Evolutionary conservation across 2,888 invertebrate species (phyloP), one percentile per base, ranked within the genome.

Genomic region (Cantharis flavilabris): DNA sequence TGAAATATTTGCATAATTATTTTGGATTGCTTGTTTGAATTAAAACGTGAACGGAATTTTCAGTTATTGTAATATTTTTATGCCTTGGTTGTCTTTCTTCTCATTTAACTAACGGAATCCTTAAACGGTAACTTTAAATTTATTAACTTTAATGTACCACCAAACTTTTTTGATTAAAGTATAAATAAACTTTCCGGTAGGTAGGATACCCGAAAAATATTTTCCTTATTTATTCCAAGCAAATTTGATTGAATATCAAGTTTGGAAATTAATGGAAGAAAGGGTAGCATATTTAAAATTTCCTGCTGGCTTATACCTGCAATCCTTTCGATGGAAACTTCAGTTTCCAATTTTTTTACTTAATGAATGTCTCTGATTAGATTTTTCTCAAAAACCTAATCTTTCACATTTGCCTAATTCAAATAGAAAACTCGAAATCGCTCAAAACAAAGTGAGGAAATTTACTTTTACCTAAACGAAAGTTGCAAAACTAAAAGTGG

Each of bases 1-100:
- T 20, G 30, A 62, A 64, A 73, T 67, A 73, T 73, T 73, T 73
- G 26, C 72, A 73, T 73, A 73, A 73, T 73, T 73, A 73, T 69
- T 64, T 67, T 20, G 72, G 18, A 65, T 73, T 65, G 62, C 69
- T 73, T 64, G 67, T 73, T 67, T 67, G 18, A 67, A 14, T 26
- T 67, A 67, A 67, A 67, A 67, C 65, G 65, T 67, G 65, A 67
- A 67, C 26, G n/a, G 65, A 67, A 67, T 67, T 67, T 26, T 67
- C 65, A 67, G n/a, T 67, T 67, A 49, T 49, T 49, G 49, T 49
- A 49, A 49, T 49, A 49, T 49, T 49, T 49, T 49, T 49, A 49
- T 49, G 49, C 49, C 7, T n/a, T n/a, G 7, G 49, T 49, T 49
- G 49, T 49, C 49, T 49, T 49, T 49, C 49, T 49, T 49, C 49